phyloP scores from a whole-genome alignment of 37 sponge, comb jelly and placozoan genomes.

The Bolinopsis microptera region DNA sequence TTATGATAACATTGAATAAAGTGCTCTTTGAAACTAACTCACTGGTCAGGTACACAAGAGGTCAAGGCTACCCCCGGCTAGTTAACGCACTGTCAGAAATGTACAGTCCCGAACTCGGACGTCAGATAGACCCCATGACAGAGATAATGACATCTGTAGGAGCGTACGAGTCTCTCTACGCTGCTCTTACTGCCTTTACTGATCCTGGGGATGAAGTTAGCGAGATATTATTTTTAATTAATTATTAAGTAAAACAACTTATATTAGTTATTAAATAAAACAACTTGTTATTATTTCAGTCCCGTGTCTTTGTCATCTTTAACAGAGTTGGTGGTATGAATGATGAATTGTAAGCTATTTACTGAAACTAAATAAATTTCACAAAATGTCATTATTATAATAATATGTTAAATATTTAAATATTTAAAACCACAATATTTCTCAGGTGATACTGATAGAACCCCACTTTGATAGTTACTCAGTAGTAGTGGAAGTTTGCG shows the following conservation, averaged over 20 bases:
- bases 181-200: conserved; percentile 74
- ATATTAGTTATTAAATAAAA: too few species aligned
- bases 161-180: conserved; percentile 81
- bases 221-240: not conserved
- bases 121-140: conserved; percentile 82
- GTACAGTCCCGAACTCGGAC: conserved; percentile 70
- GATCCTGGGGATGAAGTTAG: conserved; percentile 94
- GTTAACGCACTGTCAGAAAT: conserved; percentile 85
- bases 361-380: too few species aligned
- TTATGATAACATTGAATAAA: too few species aligned
- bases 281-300: too few species aligned
- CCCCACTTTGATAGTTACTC: conserved; percentile 95
- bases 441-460: conserved; percentile 92
- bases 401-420: too few species aligned
- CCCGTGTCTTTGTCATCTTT: too few species aligned
- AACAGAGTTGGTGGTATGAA: too few species aligned
- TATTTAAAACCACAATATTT: too few species aligned
- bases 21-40: too few species aligned
- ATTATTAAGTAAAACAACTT: not conserved
- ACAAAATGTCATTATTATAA: too few species aligned
- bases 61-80: conserved; percentile 86
- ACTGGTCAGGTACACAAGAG: conserved; percentile 31
- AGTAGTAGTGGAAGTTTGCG: conserved; percentile 78
- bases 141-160: conserved; percentile 81
- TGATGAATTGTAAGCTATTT: too few species aligned